phyloP scores from a whole-genome alignment of 2,888 invertebrate species.

The Zele albiditarsus region DNA sequence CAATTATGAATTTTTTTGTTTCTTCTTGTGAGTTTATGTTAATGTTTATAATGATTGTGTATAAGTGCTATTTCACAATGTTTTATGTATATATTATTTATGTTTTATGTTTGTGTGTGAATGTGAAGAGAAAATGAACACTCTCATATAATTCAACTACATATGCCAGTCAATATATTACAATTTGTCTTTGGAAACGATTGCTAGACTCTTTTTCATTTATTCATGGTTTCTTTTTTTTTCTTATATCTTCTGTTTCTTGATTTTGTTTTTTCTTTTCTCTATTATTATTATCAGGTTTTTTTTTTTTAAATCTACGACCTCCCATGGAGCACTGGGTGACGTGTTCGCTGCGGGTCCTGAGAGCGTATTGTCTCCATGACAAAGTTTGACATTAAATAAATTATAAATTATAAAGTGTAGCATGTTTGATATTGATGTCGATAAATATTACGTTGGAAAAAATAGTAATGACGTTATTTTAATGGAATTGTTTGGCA shows the following conservation, averaged over 20 bases:
- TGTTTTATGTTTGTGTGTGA: neutral
- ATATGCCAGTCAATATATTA: conserved; percentile 62
- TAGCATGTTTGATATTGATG: conserved; percentile 17
- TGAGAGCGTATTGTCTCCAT: conserved; percentile 44
- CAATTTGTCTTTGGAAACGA: conserved; percentile 63
- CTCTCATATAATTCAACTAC: conserved; percentile 47
- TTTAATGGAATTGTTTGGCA: conserved; percentile 11
- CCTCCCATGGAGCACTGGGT: conserved; percentile 57
- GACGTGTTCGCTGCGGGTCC: conserved; percentile 37
- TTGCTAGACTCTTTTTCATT: conserved; percentile 44
- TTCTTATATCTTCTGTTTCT: neutral
- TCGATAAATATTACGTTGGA: conserved; percentile 32
- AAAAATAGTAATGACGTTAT: conserved; percentile 36
- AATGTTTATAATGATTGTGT: neutral
- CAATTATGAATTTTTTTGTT: neutral
- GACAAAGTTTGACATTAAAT: conserved; percentile 6
- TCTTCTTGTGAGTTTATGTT: neutral
- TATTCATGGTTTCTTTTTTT: neutral
- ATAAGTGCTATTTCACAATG: neutral
- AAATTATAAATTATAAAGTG: neutral
- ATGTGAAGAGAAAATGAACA: conserved; percentile 21
- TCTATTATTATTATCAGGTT: conserved; percentile 10
- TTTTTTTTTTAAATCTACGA: conserved; percentile 35
- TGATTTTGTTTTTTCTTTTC: neutral
- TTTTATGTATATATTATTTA: neutral